Conservation (phyloP, 2,888 invertebrate species). For the Ceraclea dissimilis region DNA sequence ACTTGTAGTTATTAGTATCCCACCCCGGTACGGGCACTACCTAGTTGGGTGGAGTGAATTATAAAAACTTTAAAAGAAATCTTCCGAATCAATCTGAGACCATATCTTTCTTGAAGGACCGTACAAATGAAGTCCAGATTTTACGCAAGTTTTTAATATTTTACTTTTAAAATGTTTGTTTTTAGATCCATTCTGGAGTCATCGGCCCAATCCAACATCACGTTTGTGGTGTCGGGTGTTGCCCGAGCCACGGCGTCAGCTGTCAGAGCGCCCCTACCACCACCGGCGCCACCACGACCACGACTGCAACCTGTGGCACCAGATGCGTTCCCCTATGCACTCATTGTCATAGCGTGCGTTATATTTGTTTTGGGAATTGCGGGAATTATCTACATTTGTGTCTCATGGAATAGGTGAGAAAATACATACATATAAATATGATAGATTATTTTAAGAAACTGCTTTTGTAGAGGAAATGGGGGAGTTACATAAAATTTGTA, state of each 20-base stretch:
- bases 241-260: constrained; percentile 62
- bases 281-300: constrained; percentile 34
- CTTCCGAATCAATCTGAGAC: too few relatives aligned
- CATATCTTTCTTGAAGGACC: too few relatives aligned
- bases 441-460: not conserved
- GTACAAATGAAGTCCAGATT: too few relatives aligned
- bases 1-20: too few relatives aligned
- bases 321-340: constrained; percentile 79
- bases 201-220: constrained; percentile 56
- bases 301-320: constrained; percentile 36
- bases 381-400: constrained; percentile 87
- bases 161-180: too few relatives aligned
- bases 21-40: too few relatives aligned
- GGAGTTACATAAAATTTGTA: too few relatives aligned
- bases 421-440: too few relatives aligned
- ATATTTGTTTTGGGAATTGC: constrained; percentile 80
- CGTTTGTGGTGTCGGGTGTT: constrained; percentile 57
- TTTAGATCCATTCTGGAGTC: constrained; percentile 52
- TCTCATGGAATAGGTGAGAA: constrained; percentile 84
- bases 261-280: constrained; percentile 37
- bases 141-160: too few relatives aligned
- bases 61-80: too few relatives aligned
- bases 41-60: too few relatives aligned
- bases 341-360: constrained; percentile 82
- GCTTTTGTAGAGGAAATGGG: too few relatives aligned